Conservation (phyloP, 2,888 invertebrate species). For the Stenurella melanura region DNA sequence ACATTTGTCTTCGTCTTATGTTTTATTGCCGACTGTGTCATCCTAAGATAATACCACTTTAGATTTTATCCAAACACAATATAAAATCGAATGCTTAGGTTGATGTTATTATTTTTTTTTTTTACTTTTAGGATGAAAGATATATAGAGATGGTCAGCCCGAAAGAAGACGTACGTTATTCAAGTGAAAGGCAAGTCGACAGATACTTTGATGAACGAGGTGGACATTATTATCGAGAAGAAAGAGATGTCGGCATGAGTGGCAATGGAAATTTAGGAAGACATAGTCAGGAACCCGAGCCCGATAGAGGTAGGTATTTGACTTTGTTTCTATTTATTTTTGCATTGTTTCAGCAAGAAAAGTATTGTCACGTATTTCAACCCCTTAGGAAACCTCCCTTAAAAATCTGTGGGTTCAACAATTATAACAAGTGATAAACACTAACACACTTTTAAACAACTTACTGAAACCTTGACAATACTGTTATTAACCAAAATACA, state of each 20-base stretch:
- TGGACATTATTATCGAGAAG: conserved; percentile 70
- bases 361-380: too few relatives aligned
- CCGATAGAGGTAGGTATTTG: conserved; percentile 77
- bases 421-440: too few relatives aligned
- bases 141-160: conserved; percentile 72
- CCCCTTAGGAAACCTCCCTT: too few relatives aligned
- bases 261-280: conserved; percentile 71
- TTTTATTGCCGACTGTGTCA: too few relatives aligned
- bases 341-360: too few relatives aligned
- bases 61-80: neutral
- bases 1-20: too few relatives aligned
- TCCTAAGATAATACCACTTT: too few relatives aligned
- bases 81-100: neutral
- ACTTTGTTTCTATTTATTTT: too few relatives aligned
- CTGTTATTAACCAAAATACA: too few relatives aligned
- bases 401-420: too few relatives aligned
- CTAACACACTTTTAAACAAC: too few relatives aligned
- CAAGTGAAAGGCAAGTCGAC: conserved; percentile 74
- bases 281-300: conserved; percentile 77
- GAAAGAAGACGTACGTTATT: conserved; percentile 72
- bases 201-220: conserved; percentile 73
- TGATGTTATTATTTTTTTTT: conserved; percentile 30
- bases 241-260: conserved; percentile 77
- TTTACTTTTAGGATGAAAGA: conserved; percentile 73
- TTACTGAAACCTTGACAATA: too few relatives aligned